Conservation (phyloP, 2,113 vertebrate genomes). For the Jaculus jaculus region DNA sequence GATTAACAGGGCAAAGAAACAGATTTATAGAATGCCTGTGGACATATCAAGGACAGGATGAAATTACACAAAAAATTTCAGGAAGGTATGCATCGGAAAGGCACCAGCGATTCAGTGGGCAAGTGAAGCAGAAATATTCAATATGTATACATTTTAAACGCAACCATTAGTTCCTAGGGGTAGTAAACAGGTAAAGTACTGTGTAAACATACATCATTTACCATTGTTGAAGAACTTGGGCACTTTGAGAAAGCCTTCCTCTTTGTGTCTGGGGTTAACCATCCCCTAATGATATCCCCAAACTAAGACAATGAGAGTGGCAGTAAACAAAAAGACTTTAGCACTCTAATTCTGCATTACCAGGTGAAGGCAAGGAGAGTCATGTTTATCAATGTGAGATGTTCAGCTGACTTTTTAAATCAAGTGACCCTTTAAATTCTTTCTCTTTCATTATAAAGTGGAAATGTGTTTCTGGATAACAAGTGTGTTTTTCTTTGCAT, state of each 20-base stretch:
- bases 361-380: background rate
- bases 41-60: background rate
- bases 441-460: constrained; percentile 17
- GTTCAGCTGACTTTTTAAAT: background rate
- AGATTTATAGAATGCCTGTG: background rate
- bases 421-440: background rate
- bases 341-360: background rate
- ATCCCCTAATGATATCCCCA: background rate
- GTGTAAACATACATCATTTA: background rate
- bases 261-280: background rate
- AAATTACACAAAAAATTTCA: background rate
- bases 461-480: background rate
- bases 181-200: background rate
- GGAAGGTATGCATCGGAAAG: too few relatives aligned
- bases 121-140: background rate
- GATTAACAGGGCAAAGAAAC: background rate
- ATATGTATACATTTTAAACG: background rate
- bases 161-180: background rate
- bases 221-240: background rate
- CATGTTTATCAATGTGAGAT: background rate
- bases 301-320: background rate
- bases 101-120: background rate
- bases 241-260: background rate
- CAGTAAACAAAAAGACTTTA: background rate
- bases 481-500: background rate